These are phyloP conservation scores for Aspidapion aeneum DNA, from an alignment of 2,888 invertebrate genomes.

Conservation along the genomic window DNA sequence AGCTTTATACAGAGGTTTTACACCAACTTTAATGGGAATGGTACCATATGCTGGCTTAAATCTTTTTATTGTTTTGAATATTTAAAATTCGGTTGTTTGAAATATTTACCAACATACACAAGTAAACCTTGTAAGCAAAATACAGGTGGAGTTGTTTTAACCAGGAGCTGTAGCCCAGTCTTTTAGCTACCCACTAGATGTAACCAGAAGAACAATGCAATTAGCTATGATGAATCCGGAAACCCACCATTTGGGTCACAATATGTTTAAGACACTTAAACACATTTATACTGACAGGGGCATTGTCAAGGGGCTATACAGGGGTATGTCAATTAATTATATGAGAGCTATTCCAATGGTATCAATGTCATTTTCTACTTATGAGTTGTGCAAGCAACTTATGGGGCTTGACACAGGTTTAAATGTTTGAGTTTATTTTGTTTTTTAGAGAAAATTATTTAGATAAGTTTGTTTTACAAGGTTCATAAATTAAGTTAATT, in stretches of 20 bases:
- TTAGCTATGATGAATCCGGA: constrained; percentile 82
- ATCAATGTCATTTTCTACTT: constrained; percentile 84
- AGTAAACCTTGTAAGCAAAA: constrained; percentile 69
- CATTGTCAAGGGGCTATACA: constrained; percentile 72
- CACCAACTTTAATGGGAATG: constrained; percentile 85
- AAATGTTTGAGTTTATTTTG: constrained; percentile 27
- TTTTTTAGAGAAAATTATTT: no score
- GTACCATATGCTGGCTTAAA: constrained; percentile 86
- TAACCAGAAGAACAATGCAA: constrained; percentile 88
- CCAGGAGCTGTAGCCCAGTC: constrained; percentile 77
- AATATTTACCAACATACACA: constrained; percentile 65
- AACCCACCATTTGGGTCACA: constrained; percentile 69
- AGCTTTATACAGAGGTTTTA: constrained; percentile 82
- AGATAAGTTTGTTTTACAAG: no score
- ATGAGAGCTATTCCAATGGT: constrained; percentile 92
- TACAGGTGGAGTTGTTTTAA: constrained; percentile 73
- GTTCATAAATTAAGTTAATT: no score
- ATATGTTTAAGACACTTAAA: constrained; percentile 58
- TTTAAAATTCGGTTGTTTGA: constrained; percentile 77
- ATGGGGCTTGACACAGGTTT: constrained; percentile 74
- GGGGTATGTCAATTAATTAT: constrained; percentile 92
- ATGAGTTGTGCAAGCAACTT: constrained; percentile 81
- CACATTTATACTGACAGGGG: constrained; percentile 82
- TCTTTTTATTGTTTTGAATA: constrained; percentile 90
- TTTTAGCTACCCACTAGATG: constrained; percentile 87